Evolutionary conservation across 2,888 invertebrate species (phyloP).

Genomic region (Mycalesis mineus): DNA sequence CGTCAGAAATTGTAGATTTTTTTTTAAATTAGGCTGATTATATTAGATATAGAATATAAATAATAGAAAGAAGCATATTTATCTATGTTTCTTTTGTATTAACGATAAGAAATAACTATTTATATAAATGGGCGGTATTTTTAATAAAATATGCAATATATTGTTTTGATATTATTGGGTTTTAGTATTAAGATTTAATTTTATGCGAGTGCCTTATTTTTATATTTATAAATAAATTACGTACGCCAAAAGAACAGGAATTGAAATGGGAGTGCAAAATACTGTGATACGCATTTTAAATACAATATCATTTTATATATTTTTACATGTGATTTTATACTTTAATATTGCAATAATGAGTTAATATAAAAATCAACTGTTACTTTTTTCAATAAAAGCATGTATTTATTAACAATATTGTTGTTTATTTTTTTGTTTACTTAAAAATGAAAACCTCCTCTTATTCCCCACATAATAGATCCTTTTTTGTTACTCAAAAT

Average conservation of each 20-base stretch:
- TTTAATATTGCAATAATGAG: background rate
- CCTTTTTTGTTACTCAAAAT: too few relatives aligned
- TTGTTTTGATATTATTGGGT: background rate
- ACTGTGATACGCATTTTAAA: background rate
- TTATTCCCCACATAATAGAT: too few relatives aligned
- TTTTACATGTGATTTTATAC: background rate
- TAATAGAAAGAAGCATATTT: too few relatives aligned
- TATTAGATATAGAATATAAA: too few relatives aligned
- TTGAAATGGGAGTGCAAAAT: background rate
- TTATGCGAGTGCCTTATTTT: background rate
- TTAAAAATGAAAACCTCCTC: too few relatives aligned
- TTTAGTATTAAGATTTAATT: slow-evolving; percentile 1
- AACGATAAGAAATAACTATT: background rate
- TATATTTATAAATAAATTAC: background rate
- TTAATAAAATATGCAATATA: background rate
- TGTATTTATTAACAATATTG: background rate
- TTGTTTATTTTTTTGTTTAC: background rate
- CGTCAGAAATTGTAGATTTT: too few relatives aligned
- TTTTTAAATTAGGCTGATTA: too few relatives aligned
- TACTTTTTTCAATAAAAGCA: slow-evolving; percentile 7
- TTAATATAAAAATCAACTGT: background rate
- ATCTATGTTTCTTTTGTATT: too few relatives aligned
- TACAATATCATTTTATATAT: background rate
- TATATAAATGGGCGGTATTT: background rate
- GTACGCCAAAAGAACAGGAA: background rate